Percentiles rank a stretch among this genome's conserved stretches.
phyloP scores from a whole-genome alignment of 2,797 vertebrate species.

The Gymnodraco acuticeps region DNA sequence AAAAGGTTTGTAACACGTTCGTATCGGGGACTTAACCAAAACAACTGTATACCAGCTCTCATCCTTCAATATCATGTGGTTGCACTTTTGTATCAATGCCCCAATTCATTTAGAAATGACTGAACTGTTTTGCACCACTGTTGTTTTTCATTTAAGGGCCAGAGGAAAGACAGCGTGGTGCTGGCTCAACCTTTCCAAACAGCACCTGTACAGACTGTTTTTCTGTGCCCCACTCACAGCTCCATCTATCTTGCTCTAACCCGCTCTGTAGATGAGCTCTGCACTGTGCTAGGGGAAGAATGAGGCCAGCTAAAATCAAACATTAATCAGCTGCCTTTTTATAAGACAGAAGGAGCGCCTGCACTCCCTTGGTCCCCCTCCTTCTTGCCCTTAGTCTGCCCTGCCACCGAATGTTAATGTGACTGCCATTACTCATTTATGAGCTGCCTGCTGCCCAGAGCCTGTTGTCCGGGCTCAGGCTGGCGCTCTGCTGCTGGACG shows the following conservation, averaged over 20 bases:
- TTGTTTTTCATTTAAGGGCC: conserved; percentile 46
- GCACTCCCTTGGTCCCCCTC: conserved; percentile 55
- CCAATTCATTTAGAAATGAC: conserved; percentile 49
- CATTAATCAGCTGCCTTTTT: conserved; percentile 84
- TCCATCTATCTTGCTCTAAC: conserved; percentile 64
- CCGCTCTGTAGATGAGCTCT: conserved; percentile 62
- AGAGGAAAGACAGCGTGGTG: conserved; percentile 44
- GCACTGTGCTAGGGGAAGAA: conserved; percentile 60
- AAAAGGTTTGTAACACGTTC: neutral
- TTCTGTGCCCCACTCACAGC: conserved; percentile 44
- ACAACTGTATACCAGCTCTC: neutral
- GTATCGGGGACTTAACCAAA: conserved; percentile 2
- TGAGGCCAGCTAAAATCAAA: conserved; percentile 78
- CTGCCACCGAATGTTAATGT: conserved; percentile 80
- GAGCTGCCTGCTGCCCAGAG: conserved; percentile 66
- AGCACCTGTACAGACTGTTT: conserved; percentile 66
- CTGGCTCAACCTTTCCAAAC: conserved; percentile 62
- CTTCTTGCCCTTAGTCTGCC: conserved; percentile 69
- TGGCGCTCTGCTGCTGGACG: conserved; percentile 53
- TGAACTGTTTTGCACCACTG: conserved; percentile 36
- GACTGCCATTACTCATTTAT: conserved; percentile 81
- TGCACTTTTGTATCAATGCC: conserved; percentile 14
- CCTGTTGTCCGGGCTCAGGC: conserved; percentile 45
- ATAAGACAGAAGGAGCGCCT: conserved; percentile 71
- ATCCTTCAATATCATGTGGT: conserved; percentile 23